Evolutionary conservation across 2,888 invertebrate genomes (phyloP), one percentile per base, ranked within the genome.

Genomic region (Isoperla grammatica): DNA sequence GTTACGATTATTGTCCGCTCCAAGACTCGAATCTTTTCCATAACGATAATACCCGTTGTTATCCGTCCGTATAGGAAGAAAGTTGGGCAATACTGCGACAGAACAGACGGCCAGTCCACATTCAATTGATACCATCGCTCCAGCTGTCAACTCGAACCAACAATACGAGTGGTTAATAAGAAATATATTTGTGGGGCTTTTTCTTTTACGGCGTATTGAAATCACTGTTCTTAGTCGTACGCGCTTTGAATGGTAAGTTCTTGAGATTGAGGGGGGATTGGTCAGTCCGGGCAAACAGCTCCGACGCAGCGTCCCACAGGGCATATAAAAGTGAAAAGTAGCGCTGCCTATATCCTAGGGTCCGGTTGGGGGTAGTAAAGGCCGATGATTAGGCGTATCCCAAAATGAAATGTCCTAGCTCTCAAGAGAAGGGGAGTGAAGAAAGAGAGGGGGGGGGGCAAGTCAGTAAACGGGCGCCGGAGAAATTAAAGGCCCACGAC

Each of bases 291-390:
- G 19, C 60, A 60, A 60, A 49, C 60, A 42, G 56, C 57, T 35
- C 12, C 46, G 29, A 43, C 29, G 59, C 15, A 3, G 45, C 37
- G 8, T 74, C 76, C 74, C 76, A 61, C 59, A 71, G 75, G 75
- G 73, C 71, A 71, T 69, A 75, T 76, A 75, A 73, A 75, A 74
- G 74, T 74, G 73, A 74, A 75, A 74, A 74, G 73, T 73, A 73
- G 72, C 70, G 19, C 19, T 17, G 57, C 48, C 37, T 13, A 19
- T 29, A 17, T 45, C 57, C 48, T 39, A 35, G 13, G 39, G 46
- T 19, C 17, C 35, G 57, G 39, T 48, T 19, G 20, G 57, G 22
- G 63, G 43, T 39, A 35, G 20, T 45, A 29, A 42, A 63, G 65
- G 65, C 54, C 65, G 65, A 68, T 69, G 69, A 69, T 69, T 69